Evolutionary conservation across 2,888 invertebrate species (phyloP).

Genomic region (Dryomyza anilis): DNA sequence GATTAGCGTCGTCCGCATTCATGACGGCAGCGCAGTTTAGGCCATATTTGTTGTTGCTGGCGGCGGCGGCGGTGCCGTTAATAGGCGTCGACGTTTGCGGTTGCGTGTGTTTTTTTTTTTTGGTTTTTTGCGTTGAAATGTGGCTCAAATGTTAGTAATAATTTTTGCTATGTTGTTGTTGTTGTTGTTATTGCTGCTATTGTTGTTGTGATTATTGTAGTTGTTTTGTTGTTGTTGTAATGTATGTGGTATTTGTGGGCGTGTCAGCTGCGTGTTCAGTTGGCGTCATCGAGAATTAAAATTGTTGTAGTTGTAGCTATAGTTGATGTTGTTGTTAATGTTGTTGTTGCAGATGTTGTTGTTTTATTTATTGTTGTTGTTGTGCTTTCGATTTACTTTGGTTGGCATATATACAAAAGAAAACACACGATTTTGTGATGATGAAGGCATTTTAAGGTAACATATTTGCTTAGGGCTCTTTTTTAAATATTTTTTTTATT

Average conservation of each 20-base stretch:
- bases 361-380: too few relatives aligned
- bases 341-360: too few relatives aligned
- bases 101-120: too few relatives aligned
- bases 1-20: neutral
- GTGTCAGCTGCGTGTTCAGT: neutral
- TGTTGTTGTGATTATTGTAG: neutral
- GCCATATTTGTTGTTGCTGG: constrained; percentile 1
- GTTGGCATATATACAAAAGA: neutral
- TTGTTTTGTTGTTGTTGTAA: neutral
- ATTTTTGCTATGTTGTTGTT: constrained; percentile 4
- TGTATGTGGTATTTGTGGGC: neutral
- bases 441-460: constrained; percentile 14
- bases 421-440: too few relatives aligned
- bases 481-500: neutral
- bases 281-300: too few relatives aligned
- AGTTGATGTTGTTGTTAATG: too few relatives aligned
- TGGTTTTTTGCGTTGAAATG: neutral
- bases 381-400: constrained; percentile 9
- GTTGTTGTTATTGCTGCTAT: neutral
- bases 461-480: too few relatives aligned
- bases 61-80: neutral
- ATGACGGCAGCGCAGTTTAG: constrained; percentile 6
- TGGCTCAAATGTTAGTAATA: constrained; percentile 6
- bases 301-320: too few relatives aligned
- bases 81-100: neutral